These are phyloP conservation scores for Dryococelus australis DNA, from an alignment of 2,888 invertebrate species.

Conservation along the genomic window DNA sequence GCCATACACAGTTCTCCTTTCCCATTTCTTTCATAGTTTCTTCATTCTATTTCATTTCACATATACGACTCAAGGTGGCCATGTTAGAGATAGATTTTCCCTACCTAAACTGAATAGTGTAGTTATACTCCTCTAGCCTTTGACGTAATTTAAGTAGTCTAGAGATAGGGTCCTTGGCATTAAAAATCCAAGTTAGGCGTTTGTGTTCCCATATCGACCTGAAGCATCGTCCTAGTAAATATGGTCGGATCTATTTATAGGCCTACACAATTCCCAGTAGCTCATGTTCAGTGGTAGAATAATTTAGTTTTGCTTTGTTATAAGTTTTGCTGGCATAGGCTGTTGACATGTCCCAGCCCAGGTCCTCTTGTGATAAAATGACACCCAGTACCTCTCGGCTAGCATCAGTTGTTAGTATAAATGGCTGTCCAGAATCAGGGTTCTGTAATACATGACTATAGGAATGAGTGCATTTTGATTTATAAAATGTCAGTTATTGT, in stretches of 20 bases:
- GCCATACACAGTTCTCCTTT: too few relatives aligned
- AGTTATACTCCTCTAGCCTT: too few relatives aligned
- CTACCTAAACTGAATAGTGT: too few relatives aligned
- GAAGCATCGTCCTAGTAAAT: constrained; percentile 30
- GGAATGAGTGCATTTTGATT: neutral
- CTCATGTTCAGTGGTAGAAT: constrained; percentile 42
- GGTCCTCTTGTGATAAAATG: constrained; percentile 36
- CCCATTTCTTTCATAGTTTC: too few relatives aligned
- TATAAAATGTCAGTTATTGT: too few relatives aligned
- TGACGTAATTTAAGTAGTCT: neutral
- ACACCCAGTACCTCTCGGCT: constrained; percentile 38
- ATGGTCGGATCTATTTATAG: constrained; percentile 39
- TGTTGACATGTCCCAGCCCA: constrained; percentile 39
- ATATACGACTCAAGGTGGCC: too few relatives aligned
- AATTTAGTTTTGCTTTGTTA: constrained; percentile 37
- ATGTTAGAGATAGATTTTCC: too few relatives aligned
- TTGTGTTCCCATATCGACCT: constrained; percentile 44
- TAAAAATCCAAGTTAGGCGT: constrained; percentile 41
- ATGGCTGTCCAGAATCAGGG: constrained; percentile 40
- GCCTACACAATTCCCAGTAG: constrained; percentile 43
- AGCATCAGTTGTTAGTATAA: constrained; percentile 45
- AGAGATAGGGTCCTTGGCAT: constrained; percentile 40
- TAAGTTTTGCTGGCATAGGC: constrained; percentile 43
- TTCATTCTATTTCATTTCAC: too few relatives aligned
- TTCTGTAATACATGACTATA: constrained; percentile 13